phyloP scores from a whole-genome alignment of 2,113 vertebrate genomes.

The Ochotona princeps region DNA sequence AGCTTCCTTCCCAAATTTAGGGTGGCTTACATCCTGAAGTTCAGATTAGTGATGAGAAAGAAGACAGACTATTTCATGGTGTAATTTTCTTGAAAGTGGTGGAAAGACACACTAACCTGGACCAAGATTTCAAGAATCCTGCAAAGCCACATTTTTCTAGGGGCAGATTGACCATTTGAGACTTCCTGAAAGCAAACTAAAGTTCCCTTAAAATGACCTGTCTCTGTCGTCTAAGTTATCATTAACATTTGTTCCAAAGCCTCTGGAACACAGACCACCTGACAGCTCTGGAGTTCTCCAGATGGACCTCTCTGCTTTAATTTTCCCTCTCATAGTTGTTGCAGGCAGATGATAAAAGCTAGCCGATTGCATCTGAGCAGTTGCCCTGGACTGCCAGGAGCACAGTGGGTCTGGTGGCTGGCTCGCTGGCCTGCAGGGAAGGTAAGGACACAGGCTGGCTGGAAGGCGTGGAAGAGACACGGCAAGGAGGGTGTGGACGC shows the following conservation, averaged over 20 bases:
- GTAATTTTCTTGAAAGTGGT: background rate
- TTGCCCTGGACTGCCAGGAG: background rate
- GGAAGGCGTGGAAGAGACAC: background rate
- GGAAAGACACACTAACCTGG: background rate
- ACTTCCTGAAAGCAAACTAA: constrained; percentile 13
- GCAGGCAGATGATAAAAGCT: background rate
- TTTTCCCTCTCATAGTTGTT: background rate
- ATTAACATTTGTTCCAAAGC: background rate
- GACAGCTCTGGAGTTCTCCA: background rate
- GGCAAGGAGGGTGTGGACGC: background rate
- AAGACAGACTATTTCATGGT: background rate
- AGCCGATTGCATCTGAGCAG: background rate
- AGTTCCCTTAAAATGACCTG: background rate
- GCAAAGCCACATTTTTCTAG: background rate
- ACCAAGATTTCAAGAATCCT: background rate
- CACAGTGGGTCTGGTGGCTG: rapidly evolving
- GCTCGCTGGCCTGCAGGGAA: background rate
- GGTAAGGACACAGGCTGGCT: background rate
- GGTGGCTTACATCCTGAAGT: background rate
- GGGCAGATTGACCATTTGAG: background rate
- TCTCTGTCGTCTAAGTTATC: background rate
- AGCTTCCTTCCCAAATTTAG: background rate
- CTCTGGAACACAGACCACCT: background rate
- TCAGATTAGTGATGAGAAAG: background rate
- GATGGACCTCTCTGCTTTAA: background rate